These are phyloP conservation scores for Lontra canadensis DNA, from an alignment of 2,113 vertebrate genomes.

Conservation along the genomic window DNA sequence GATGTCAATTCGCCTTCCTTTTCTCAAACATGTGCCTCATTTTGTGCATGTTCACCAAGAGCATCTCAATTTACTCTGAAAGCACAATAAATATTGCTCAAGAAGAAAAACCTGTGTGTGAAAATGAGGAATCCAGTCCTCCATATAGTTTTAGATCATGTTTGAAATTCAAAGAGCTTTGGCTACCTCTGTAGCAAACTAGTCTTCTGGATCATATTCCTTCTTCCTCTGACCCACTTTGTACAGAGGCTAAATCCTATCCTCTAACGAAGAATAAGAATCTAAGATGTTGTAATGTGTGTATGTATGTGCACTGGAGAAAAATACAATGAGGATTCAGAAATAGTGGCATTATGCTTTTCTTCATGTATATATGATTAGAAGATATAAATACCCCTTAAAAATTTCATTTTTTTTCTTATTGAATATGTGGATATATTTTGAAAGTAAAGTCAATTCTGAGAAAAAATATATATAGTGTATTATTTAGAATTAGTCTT, in stretches of 20 bases:
- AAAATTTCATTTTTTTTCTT: neutral
- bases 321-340: neutral
- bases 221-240: neutral
- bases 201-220: neutral
- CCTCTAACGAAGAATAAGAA: neutral
- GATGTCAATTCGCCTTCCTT: neutral
- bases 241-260: neutral
- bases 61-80: neutral
- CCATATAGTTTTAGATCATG: neutral
- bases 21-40: neutral
- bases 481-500: neutral
- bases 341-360: neutral
- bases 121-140: neutral
- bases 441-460: neutral
- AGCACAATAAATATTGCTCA: neutral
- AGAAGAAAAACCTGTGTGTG: neutral
- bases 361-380: neutral
- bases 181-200: neutral
- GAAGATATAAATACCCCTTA: neutral
- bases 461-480: neutral
- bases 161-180: neutral
- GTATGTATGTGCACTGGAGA: neutral
- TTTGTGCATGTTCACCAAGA: neutral
- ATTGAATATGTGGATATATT: neutral
- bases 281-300: neutral